Evolutionary conservation across 2,113 vertebrate species (phyloP), one percentile per base, ranked within the genome.

Genomic region (Lanius ludovicianus): DNA sequence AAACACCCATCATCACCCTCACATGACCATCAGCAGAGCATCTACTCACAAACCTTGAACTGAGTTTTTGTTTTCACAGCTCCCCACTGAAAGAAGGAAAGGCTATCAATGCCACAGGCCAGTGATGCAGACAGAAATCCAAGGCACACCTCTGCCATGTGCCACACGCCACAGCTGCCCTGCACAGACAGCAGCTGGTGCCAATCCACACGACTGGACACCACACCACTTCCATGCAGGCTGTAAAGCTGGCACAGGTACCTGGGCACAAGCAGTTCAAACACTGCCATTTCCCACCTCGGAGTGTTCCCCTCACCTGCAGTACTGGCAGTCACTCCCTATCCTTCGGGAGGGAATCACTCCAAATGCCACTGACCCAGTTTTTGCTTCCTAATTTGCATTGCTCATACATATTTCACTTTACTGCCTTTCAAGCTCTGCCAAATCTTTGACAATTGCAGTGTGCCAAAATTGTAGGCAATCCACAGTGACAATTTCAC

Each of bases 391-490:
- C 53, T 64, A 65, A 87, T 85, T 87, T 73, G n/a, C 41, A 55
- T 24, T 57, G 33, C 74, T 89, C 0, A 0, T 33, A 42, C 50
- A 2, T 27, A 59, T 87, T 93, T 91, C 49, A 65, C 65, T 78
- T 76, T 23, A 33, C 15, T 76, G 87, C 75, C 56, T 84, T 87
- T 87, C 70, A 73, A 79, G 57, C 7, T 5, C 71, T 8, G 24
- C 62, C 74, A 69, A 62, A 79, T 42, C 57, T 82, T 68, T 25
- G 84, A 60, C 87, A 96, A 91, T 55, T 83, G 84, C 84, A 76
- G 20, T 17, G 57, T 91, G 62, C 49, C 81, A 93, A 76, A 96
- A 62, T 23, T 73, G 78, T 22, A 85, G 84, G 84, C 91, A 92
- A 84, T 71, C 62, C 62, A 64, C 74, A 73, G 65, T 27, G 62